A percentile compares a stretch with the other conserved stretches of the same genome.
Conservation (phyloP, 2,888 invertebrate genomes). For the Archips crataeganus region DNA sequence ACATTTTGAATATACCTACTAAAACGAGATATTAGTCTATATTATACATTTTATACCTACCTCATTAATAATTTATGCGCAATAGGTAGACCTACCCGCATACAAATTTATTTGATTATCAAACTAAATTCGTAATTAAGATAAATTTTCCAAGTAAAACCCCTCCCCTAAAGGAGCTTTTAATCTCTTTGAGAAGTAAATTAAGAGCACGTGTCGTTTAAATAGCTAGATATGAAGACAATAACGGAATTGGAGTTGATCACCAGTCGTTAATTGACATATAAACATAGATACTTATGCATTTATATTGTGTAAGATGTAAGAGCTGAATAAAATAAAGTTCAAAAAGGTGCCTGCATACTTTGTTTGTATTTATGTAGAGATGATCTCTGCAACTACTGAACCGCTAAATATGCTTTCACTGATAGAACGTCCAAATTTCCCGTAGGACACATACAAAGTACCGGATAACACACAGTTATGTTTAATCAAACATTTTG, state of each 20-base stretch:
- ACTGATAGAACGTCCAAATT: too few species aligned
- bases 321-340: not conserved
- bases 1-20: too few species aligned
- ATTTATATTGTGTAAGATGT: not conserved
- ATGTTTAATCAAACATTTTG: too few species aligned
- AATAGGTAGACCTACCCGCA: constrained; percentile 57
- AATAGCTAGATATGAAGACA: constrained; percentile 48
- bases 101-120: constrained; percentile 48
- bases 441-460: too few species aligned
- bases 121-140: constrained; percentile 54
- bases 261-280: not conserved
- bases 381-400: too few species aligned
- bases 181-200: constrained; percentile 53
- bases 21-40: not conserved
- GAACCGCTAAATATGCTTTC: too few species aligned
- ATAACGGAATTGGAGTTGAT: constrained; percentile 15
- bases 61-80: not conserved
- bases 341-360: too few species aligned
- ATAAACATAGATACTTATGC: not conserved
- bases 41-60: not conserved
- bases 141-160: constrained; percentile 48
- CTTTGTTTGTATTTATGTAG: too few species aligned
- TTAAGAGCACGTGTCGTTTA: constrained; percentile 68
- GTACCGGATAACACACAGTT: too few species aligned
- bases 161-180: constrained; percentile 47